phyloP scores from a whole-genome alignment of 2,797 vertebrate species.

The Pampus argenteus region DNA sequence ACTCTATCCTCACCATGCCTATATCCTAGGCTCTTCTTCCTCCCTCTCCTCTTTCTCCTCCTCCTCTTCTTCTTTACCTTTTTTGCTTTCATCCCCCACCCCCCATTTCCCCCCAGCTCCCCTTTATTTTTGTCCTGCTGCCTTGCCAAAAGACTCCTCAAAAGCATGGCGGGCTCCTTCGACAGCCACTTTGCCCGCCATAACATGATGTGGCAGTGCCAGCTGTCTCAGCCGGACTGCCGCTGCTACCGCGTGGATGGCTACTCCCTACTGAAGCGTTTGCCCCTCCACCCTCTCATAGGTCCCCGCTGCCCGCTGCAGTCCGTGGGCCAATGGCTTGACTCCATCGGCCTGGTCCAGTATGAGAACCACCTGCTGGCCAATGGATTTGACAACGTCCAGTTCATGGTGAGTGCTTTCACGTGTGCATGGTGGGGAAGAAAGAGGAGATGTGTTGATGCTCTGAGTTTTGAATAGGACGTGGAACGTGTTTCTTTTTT shows the following conservation, averaged over 20 bases:
- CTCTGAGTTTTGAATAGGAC: slow-evolving; percentile 13
- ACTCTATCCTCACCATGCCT: slow-evolving; percentile 68
- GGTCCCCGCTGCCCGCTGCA: slow-evolving; percentile 97
- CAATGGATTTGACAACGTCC: slow-evolving; percentile 98
- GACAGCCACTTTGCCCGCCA: slow-evolving; percentile 96
- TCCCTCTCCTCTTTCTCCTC: slow-evolving; percentile 14
- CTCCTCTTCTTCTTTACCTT: slow-evolving; percentile 12
- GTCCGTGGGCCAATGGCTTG: slow-evolving; percentile 98
- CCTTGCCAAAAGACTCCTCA: slow-evolving; percentile 73
- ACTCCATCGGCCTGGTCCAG: slow-evolving; percentile 98
- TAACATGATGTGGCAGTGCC: slow-evolving; percentile 99
- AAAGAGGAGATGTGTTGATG: not conserved
- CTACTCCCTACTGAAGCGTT: slow-evolving; percentile 98
- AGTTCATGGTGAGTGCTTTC: slow-evolving; percentile 95
- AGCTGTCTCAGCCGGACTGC: slow-evolving; percentile 98
- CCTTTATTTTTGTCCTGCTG: slow-evolving; percentile 59
- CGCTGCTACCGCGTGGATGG: slow-evolving; percentile 98
- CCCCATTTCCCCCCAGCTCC: slow-evolving; percentile 12
- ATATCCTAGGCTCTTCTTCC: slow-evolving; percentile 55
- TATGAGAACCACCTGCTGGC: slow-evolving; percentile 99
- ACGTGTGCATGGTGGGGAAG: not conserved
- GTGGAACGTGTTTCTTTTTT: not conserved
- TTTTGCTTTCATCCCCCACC: not conserved
- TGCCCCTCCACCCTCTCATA: slow-evolving; percentile 99
- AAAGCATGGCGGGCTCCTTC: slow-evolving; percentile 97